phyloP scores from a whole-genome alignment of 1,140 invertebrate genomes.

The Stegodyphus mimosarum region DNA sequence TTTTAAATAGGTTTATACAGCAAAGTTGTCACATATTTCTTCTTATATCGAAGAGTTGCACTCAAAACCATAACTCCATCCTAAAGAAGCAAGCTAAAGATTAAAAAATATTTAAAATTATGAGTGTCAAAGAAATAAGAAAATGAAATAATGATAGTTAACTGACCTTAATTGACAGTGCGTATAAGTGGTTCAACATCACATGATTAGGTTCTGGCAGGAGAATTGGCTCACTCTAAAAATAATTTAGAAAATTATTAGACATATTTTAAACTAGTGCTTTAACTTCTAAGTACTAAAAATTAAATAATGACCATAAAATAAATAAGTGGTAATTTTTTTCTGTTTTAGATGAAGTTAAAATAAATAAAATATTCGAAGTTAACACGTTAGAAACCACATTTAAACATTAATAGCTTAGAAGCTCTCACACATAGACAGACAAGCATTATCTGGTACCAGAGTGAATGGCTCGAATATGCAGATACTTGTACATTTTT shows the following conservation, averaged over 20 bases:
- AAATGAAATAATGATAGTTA: background rate
- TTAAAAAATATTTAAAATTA: background rate
- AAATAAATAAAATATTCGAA: too few relatives aligned
- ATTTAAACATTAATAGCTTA: too few relatives aligned
- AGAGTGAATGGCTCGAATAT: too few relatives aligned
- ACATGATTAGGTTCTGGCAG: conserved; percentile 99
- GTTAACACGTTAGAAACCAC: too few relatives aligned
- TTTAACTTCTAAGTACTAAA: too few relatives aligned
- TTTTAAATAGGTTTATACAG: conserved; percentile 95
- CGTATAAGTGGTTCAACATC: conserved; percentile 99
- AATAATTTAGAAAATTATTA: background rate
- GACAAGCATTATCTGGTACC: too few relatives aligned
- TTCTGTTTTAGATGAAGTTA: too few relatives aligned
- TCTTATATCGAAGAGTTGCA: conserved; percentile 95
- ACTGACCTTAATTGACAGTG: conserved; percentile 88
- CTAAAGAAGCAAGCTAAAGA: conserved; percentile 7
- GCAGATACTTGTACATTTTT: too few relatives aligned
- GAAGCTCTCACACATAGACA: too few relatives aligned
- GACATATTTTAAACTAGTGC: too few relatives aligned
- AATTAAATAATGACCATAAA: too few relatives aligned
- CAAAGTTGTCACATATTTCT: conserved; percentile 99
- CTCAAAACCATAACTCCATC: conserved; percentile 99
- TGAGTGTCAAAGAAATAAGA: background rate
- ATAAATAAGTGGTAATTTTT: too few relatives aligned
- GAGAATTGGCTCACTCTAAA: conserved; percentile 90